Percentiles rank a stretch among this genome's conserved stretches.
Evolutionary conservation across 2,113 vertebrate species (phyloP).

Genomic region (Nematolebias whitei): DNA sequence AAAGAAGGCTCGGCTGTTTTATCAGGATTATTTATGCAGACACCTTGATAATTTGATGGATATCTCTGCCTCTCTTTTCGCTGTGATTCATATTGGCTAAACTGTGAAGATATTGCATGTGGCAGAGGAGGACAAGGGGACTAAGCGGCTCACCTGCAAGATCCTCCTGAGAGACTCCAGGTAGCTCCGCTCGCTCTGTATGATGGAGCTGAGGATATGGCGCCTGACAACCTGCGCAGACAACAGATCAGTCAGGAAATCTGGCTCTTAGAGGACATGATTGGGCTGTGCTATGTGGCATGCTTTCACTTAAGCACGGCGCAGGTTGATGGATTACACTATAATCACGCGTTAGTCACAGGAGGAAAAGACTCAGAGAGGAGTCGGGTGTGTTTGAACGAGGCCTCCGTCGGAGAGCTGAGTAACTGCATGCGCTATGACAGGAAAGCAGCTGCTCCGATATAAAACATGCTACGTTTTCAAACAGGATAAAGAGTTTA

Average conservation of each 20-base stretch:
- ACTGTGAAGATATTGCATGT: constrained; percentile 58
- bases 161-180: constrained; percentile 90
- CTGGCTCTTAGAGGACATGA: constrained; percentile 52
- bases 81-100: constrained; percentile 39
- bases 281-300: constrained; percentile 21
- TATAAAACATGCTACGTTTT: background rate
- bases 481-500: constrained; percentile 20
- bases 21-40: constrained; percentile 55
- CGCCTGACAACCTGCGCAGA: constrained; percentile 87
- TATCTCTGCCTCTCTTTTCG: constrained; percentile 43
- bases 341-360: constrained; percentile 52
- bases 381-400: constrained; percentile 32
- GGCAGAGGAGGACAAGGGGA: constrained; percentile 59
- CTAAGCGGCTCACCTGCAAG: constrained; percentile 83
- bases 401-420: constrained; percentile 21
- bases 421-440: constrained; percentile 20
- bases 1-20: constrained; percentile 34
- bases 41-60: constrained; percentile 67
- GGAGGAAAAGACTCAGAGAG: constrained; percentile 31
- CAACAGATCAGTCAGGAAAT: constrained; percentile 54
- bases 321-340: constrained; percentile 53
- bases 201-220: constrained; percentile 92
- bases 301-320: constrained; percentile 41
- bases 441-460: constrained; percentile 13
- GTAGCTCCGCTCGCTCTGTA: constrained; percentile 92